Evolutionary conservation across 2,113 vertebrate species (phyloP), one percentile per base, ranked within the genome.

Genomic region (Tichodroma muraria): DNA sequence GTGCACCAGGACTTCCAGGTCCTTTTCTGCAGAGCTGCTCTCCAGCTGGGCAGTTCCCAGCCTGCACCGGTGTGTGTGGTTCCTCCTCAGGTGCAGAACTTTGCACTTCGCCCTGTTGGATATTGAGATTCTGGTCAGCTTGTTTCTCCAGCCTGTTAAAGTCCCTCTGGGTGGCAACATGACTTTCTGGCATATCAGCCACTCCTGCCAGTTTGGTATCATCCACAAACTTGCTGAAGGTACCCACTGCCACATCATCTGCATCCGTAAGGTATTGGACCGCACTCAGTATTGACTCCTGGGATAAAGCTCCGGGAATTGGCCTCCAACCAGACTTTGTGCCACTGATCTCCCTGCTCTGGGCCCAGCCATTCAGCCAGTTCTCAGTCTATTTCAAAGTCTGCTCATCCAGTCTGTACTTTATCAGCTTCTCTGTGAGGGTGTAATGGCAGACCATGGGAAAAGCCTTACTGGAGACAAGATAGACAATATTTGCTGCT

Each of bases 51-150:
- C 42, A 49, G 52, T 35, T 56, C 15, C 35, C 35, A n/a, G 24
- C 21, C 56, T 15, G 5, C 37, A 13, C 12, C 0, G 0, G 8
- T 66, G 35, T 0, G 0, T 31, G 60, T n/a, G 30, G 30, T 35
- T 66, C 52, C 31, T 75, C 20, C 50, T 10, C 52, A 42, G 42
- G 28, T 11, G 35, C 30, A 42, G 35, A 24, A 42, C 30, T n/a
- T n/a, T 30, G n/a, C 19, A 10, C 21, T 47, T 73, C 1, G 5
- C 28, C 42, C 15, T 33, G 23, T 28, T 73, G 19, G 19, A 10
- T 40, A 6, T 54, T 7, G 59, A 47, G 30, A n/a, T 47, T 47
- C 30, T 65, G 50, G 24, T 20, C 23, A 75, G 18, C 50, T 27
- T 6, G 2, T 25, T 31, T 63, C 38, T 72, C 38, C 22, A 63